Percentiles rank a stretch among this genome's conserved stretches.
These are phyloP conservation scores for Telmatherina bonti DNA, from an alignment of 2,797 vertebrate genomes.

Conservation along the genomic window DNA sequence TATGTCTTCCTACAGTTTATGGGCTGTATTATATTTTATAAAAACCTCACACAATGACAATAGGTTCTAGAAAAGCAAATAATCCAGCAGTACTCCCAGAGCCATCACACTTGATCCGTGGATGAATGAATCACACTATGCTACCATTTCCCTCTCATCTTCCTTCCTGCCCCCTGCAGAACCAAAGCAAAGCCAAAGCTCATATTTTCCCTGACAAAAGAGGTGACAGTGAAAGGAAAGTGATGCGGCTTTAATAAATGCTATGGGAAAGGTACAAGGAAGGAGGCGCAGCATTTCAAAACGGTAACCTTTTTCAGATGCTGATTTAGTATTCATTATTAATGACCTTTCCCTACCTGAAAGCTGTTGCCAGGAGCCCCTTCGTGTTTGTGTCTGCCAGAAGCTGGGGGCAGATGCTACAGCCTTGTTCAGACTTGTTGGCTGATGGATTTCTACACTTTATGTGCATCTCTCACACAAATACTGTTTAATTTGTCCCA, in stretches of 20 bases:
- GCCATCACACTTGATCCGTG: constrained; percentile 73
- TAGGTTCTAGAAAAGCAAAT: constrained; percentile 62
- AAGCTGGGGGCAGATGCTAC: constrained; percentile 58
- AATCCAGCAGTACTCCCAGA: constrained; percentile 62
- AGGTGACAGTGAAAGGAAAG: constrained; percentile 73
- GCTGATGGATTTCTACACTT: constrained; percentile 68
- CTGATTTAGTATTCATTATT: constrained; percentile 82
- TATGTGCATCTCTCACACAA: constrained; percentile 57
- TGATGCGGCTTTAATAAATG: constrained; percentile 80
- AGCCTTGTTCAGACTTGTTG: constrained; percentile 69
- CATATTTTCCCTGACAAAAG: constrained; percentile 75
- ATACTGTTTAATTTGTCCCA: constrained; percentile 71
- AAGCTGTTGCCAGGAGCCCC: constrained; percentile 73
- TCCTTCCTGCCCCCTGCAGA: constrained; percentile 64
- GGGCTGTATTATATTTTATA: constrained; percentile 61
- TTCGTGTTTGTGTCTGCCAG: constrained; percentile 69
- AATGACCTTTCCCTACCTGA: constrained; percentile 80
- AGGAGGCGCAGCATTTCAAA: constrained; percentile 65
- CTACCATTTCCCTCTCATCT: constrained; percentile 71
- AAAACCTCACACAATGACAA: constrained; percentile 65
- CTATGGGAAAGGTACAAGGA: constrained; percentile 71
- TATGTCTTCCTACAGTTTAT: constrained; percentile 46
- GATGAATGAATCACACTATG: constrained; percentile 72
- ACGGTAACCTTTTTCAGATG: constrained; percentile 79
- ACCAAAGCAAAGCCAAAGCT: constrained; percentile 67